Base-by-base conservation (phyloP, 2,888 invertebrate species). In the Sinohyriopsis cumingii region DNA sequence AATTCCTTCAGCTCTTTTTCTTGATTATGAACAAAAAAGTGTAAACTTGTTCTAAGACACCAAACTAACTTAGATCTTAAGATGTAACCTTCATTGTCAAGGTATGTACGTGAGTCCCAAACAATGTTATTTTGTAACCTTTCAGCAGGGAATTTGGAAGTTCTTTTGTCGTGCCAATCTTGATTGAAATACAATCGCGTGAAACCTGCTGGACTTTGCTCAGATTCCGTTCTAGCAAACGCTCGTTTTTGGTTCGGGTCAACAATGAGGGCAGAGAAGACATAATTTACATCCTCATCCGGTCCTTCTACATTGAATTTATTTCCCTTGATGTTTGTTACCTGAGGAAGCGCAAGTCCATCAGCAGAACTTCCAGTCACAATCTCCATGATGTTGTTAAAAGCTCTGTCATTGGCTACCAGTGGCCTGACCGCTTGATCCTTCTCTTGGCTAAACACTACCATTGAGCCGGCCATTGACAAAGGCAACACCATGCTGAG, bases 361-460 rank as follows among this genome's bases (percentile, higher is more conserved):
- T 68, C 68, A 20, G 63, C 60, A 15, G 62, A 57, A 22, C 68
- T 68, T 5, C 68, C 68, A 22, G 68, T 57, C 45, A 56, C 24
- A 24, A 68, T 53, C 53, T 63, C 62, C 18, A 20, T 45, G 12
- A 54, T 63, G 15, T 22, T 9, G 4, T 63, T 20, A 15, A 63
- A 45, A 5, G 22, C n/a, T 24, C 20, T 53, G 62, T n/a, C 18
- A 7, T 18, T 22, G 25, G 20, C n/a, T 6, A 15, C n/a, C n/a
- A 63, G 9, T 28, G 7, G 45, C 45, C 63, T 28, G 53, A 33
- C 25, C 28, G 24, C 56, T 56, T 57, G 19, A n/a, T 55, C 24
- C 19, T 7, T 28, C 24, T 18, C n/a, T 45, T 57, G 18, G 9
- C 63, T 45, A 1, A 33, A 28, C 5, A 33, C 56, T 9, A 24